Evolutionary conservation across 1,140 invertebrate genomes (phyloP), one percentile per base, ranked within the genome.

Genomic region (Philopotamus ludificatus): DNA sequence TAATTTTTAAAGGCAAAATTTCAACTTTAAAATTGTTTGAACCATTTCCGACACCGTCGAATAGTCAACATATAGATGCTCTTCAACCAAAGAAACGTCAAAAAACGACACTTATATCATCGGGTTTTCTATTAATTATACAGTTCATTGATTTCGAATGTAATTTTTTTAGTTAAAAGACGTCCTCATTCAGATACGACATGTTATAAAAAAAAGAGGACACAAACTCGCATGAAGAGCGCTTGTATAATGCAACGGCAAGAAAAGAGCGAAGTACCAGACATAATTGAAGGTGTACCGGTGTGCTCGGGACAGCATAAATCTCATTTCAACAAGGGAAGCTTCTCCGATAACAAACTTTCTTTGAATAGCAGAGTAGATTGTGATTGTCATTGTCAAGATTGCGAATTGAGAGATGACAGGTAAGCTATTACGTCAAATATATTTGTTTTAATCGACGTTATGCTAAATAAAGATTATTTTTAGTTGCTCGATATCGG

Each of bases 271-370:
- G 79, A 81, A 70, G 79, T 80, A 21, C 79, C 79, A 9, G 79
- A 81, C 49, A 81, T 81, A 7, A 81, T 81, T 25, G 79, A 81
- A 62, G 79, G 78, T 7, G 79, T 81, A 3, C 79, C 79, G 0
- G 79, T 79, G 3, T 80, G 79, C 58, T 76, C 76, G 0, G 74
- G 72, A n/a, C 73, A 77, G 25, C 73, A 76, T 59, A 67, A 68
- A 7, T 63, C 71, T 10, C 71, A 70, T 23, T 64, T 63, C 15
- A 73, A 71, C 54, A 71, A 71, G 16, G 61, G 57, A n/a, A 55
- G 55, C 10, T 67, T 45, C 18, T 12, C 39, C 20, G 57, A 63
- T 15, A 10, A 20, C 12, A 66, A 62, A 62, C 12, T 28, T 4
- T 60, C 49, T 4, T 42, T 49, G 1, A 44, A 18, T 34, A 45